phyloP scores from a whole-genome alignment of 2,797 vertebrate species.

The Pseudochaenichthys georgianus region DNA sequence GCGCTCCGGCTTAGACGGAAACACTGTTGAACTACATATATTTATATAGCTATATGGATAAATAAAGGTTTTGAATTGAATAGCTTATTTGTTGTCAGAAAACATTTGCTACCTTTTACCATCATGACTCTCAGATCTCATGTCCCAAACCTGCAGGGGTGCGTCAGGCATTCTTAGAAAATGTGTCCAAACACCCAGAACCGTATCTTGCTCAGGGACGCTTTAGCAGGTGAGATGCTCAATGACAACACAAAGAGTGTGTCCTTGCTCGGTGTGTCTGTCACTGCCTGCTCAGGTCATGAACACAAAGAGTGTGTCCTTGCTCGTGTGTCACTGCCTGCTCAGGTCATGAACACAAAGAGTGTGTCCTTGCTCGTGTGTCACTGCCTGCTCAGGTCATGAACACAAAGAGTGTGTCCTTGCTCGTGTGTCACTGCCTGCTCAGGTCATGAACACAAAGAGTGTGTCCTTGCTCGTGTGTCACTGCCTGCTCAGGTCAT shows the following conservation, averaged over 20 bases:
- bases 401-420: constrained; percentile 2
- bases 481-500: no score
- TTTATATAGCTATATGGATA: no score
- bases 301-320: neutral
- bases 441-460: no score
- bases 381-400: constrained; percentile 4
- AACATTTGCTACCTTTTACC: neutral
- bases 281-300: constrained; percentile 4
- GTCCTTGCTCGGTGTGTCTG: neutral
- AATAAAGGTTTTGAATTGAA: no score
- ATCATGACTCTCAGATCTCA: neutral
- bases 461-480: no score
- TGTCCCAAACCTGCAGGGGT: neutral
- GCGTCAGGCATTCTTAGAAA: constrained; percentile 13
- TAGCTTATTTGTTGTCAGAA: neutral
- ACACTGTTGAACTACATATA: neutral
- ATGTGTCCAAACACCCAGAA: neutral
- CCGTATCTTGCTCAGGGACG: neutral
- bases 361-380: neutral
- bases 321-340: no score
- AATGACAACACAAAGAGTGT: constrained; percentile 13
- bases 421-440: neutral
- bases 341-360: neutral
- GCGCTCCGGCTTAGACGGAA: constrained; percentile 1
- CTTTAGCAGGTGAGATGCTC: neutral